These are phyloP conservation scores for Lethenteron reissneri DNA, from an alignment of 2,113 vertebrate genomes.

Conservation along the genomic window DNA sequence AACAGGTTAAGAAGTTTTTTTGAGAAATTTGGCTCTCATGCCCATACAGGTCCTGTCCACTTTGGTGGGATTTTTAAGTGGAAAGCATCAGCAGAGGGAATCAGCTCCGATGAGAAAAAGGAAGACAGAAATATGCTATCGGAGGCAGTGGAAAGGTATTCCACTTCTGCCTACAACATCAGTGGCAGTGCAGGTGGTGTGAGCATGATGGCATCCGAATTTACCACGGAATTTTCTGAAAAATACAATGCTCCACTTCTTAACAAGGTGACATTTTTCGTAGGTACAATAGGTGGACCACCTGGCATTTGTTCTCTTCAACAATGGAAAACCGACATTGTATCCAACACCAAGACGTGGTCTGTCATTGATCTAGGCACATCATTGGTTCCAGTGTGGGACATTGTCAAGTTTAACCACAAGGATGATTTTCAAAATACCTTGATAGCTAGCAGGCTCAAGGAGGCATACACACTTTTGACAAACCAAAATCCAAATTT, in stretches of 20 bases:
- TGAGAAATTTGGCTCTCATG: conserved; percentile 22
- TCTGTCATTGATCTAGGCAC: conserved; percentile 20
- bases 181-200: neutral
- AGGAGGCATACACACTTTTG: conserved; percentile 9
- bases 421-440: conserved; percentile 14
- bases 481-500: neutral
- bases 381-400: conserved; percentile 22
- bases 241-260: neutral
- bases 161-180: too few relatives aligned
- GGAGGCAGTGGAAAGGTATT: too few relatives aligned
- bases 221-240: neutral
- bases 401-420: conserved; percentile 18
- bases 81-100: conserved; percentile 18
- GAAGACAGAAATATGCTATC: conserved; percentile 6
- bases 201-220: conserved; percentile 10
- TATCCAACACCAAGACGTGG: conserved; percentile 19
- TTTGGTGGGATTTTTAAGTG: conserved; percentile 29
- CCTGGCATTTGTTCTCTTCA: conserved; percentile 11
- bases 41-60: conserved; percentile 22
- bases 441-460: conserved; percentile 11
- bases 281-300: conserved; percentile 19
- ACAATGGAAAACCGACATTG: conserved; percentile 19
- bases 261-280: conserved; percentile 9
- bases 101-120: conserved; percentile 9
- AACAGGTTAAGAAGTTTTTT: conserved; percentile 16